Percentiles rank a stretch among this genome's conserved stretches.
phyloP scores from a whole-genome alignment of 2,888 invertebrate genomes.

The Bombylius discolor region DNA sequence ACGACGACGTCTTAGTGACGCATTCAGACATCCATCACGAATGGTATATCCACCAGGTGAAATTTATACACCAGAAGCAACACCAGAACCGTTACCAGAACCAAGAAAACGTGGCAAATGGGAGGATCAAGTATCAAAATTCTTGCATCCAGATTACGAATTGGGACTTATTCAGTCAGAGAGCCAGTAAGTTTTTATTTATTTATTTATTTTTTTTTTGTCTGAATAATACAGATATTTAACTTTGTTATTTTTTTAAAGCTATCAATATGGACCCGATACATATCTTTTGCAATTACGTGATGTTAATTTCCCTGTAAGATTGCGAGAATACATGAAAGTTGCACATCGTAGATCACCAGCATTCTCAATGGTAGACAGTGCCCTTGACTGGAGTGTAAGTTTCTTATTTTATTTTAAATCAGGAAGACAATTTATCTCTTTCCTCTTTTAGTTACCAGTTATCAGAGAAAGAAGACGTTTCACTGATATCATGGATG shows the following conservation, averaged over 20 bases:
- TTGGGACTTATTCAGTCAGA: constrained; percentile 67
- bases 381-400: constrained; percentile 66
- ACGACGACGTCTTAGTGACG: constrained; percentile 66
- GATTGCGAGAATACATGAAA: constrained; percentile 86
- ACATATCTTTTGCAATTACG: constrained; percentile 87
- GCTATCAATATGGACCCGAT: constrained; percentile 94
- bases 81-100: constrained; percentile 45
- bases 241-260: constrained; percentile 29
- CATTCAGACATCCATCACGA: constrained; percentile 80
- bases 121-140: constrained; percentile 59
- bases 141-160: constrained; percentile 74
- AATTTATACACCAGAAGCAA: constrained; percentile 64
- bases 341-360: constrained; percentile 70
- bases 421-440: too few species aligned
- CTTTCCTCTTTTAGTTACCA: constrained; percentile 47
- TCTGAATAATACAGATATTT: neutral
- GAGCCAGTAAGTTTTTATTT: constrained; percentile 60
- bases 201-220: neutral
- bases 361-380: constrained; percentile 55
- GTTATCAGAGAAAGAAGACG: constrained; percentile 79
- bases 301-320: constrained; percentile 88
- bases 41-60: constrained; percentile 89
- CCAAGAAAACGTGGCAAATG: constrained; percentile 43
- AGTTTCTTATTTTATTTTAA: constrained; percentile 21
- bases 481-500: constrained; percentile 90